Evolutionary conservation across 2,888 invertebrate species (phyloP), one percentile per base, ranked within the genome.

Genomic region (Ophion ventricosus): DNA sequence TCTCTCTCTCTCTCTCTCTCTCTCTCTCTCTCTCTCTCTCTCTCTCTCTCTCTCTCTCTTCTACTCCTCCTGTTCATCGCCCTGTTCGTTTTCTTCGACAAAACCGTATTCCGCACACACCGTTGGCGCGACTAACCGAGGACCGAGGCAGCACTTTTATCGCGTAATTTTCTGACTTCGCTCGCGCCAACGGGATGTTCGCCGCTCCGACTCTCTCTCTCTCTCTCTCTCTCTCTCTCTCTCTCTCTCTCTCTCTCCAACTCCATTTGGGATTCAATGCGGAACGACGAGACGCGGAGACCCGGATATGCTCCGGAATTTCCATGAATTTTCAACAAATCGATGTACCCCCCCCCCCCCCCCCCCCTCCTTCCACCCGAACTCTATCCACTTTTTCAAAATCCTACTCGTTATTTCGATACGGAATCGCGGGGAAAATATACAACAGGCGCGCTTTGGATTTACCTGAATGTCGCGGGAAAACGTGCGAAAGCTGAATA

Each of bases 151-250:
- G 85, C 85, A 88, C 87, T 90, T 90, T 90, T 89, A 89, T 90
- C 88, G 87, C 85, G 88, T 88, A 90, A 90, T 91, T 90, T 88
- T 87, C 86, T 87, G 84, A 88, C 88, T 88, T 87, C 72, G 73
- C 59, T 3, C 35, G 35, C 35, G 3, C 35, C 35, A 35, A 35
- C 35, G 76, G 56, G 40, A 49, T 57, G 72, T 61, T 40, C 67
- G 59, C 57, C 61, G 54, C 67, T 77, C 76, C 77, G 85, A 81
- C n/a, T n/a, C n/a, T n/a, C n/a, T n/a, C n/a, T n/a, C n/a, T n/a
- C n/a, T n/a, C n/a, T n/a, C n/a, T n/a, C n/a, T n/a, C n/a, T n/a
- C n/a, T n/a, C n/a, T n/a, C n/a, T n/a, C n/a, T n/a, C n/a, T n/a
- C n/a, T n/a, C n/a, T n/a, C n/a, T n/a, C n/a, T n/a, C n/a, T n/a